These are phyloP conservation scores for Acanthaster planci DNA, from an alignment of 35 echinoderm and acorn worm genomes.

Conservation along the genomic window DNA sequence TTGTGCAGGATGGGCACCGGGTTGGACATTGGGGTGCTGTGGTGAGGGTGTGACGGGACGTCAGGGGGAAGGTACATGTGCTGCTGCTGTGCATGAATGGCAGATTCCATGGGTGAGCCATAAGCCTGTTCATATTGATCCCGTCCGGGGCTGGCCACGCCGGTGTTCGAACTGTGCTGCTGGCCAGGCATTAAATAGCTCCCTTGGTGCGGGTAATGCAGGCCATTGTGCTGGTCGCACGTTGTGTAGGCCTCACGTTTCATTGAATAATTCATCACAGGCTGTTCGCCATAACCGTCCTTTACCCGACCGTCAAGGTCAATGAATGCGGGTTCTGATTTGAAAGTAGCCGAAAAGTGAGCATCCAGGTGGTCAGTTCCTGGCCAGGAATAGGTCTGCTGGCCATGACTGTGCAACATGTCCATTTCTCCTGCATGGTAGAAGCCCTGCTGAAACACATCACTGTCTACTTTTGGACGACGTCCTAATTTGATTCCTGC, in stretches of 20 bases:
- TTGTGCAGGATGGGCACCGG: neutral
- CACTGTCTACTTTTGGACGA: slow-evolving; percentile 86
- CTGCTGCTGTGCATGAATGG: neutral
- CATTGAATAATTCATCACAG: slow-evolving; percentile 24
- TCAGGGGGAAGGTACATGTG: neutral
- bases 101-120: neutral
- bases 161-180: neutral
- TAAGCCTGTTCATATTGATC: slow-evolving; percentile 23
- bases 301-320: neutral
- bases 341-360: neutral
- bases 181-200: slow-evolving; percentile 28
- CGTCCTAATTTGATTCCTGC: slow-evolving; percentile 94
- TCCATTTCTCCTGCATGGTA: slow-evolving; percentile 57
- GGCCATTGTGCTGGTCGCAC: slow-evolving; percentile 36
- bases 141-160: neutral
- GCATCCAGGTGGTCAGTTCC: neutral
- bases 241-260: slow-evolving; percentile 20
- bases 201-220: slow-evolving; percentile 9
- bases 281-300: neutral
- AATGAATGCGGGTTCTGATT: slow-evolving; percentile 15
- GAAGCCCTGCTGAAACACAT: slow-evolving; percentile 75
- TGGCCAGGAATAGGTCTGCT: slow-evolving; percentile 17
- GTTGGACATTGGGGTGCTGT: neutral
- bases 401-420: slow-evolving; percentile 10
- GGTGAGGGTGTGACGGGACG: neutral